Evolutionary conservation across 2,797 vertebrate genomes (phyloP).

Genomic region (Phrynocephalus guinanensis): DNA sequence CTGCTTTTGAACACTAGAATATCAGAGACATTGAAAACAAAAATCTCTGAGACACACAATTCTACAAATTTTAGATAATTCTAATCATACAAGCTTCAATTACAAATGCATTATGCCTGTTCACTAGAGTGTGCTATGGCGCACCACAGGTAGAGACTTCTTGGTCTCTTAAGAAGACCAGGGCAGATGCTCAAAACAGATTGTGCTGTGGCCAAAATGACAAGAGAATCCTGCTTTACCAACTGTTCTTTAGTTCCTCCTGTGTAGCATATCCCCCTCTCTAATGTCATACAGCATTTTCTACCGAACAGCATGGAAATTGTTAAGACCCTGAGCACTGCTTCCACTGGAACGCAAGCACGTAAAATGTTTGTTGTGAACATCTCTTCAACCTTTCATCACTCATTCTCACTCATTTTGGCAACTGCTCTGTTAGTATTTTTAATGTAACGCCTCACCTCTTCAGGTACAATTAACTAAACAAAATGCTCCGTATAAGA

Average conservation of each 20-base stretch:
- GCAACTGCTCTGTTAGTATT: constrained; percentile 36
- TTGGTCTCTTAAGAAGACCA: neutral
- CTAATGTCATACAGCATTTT: neutral
- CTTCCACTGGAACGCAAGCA: neutral
- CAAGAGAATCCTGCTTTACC: constrained; percentile 17
- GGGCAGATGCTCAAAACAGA: constrained; percentile 26
- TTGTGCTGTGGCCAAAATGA: constrained; percentile 37
- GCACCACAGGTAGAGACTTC: neutral
- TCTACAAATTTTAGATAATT: neutral
- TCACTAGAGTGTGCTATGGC: neutral
- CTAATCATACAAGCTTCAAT: neutral
- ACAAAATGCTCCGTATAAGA: neutral
- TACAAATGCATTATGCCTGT: neutral
- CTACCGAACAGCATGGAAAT: constrained; percentile 5
- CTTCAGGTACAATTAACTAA: constrained; percentile 13
- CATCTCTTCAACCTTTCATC: constrained; percentile 45
- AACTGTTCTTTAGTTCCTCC: constrained; percentile 43
- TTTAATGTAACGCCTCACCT: constrained; percentile 14
- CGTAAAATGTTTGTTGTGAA: constrained; percentile 29
- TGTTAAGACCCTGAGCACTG: constrained; percentile 37
- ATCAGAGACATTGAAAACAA: constrained; percentile 65
- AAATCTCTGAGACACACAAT: constrained; percentile 37
- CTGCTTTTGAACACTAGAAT: constrained; percentile 71
- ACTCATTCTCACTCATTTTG: constrained; percentile 47
- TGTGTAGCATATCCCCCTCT: constrained; percentile 8